Percentiles rank a stretch among this genome's conserved stretches.
phyloP scores from a whole-genome alignment of 2,888 invertebrate species.

The Eudasyphora cyanicolor region DNA sequence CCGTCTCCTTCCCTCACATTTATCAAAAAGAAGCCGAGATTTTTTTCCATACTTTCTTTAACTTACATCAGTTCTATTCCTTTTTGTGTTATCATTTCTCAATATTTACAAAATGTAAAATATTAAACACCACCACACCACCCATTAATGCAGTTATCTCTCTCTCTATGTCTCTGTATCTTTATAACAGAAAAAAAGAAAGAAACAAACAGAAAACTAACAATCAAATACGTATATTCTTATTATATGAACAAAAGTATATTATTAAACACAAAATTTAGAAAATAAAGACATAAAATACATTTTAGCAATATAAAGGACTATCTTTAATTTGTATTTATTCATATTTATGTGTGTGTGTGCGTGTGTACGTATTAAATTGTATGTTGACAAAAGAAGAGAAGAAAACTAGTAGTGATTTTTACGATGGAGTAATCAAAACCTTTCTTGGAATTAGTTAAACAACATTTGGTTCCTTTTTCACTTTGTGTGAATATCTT shows the following conservation, averaged over 20 bases:
- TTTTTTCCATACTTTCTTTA: no score
- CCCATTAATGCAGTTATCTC: slow-evolving; percentile 16
- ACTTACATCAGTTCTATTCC: no score
- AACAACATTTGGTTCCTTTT: no score
- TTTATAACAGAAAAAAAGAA: neutral
- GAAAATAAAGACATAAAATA: slow-evolving; percentile 58
- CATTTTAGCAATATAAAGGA: slow-evolving; percentile 57
- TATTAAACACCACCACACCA: slow-evolving; percentile 32
- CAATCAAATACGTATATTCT: slow-evolving; percentile 61
- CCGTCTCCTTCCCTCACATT: no score
- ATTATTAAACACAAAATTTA: slow-evolving; percentile 48
- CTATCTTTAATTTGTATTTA: slow-evolving; percentile 56
- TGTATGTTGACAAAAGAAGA: neutral
- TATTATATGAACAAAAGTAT: slow-evolving; percentile 47
- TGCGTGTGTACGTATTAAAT: neutral
- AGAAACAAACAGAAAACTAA: slow-evolving; percentile 41
- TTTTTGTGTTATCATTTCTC: slow-evolving; percentile 23
- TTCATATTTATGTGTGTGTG: slow-evolving; percentile 36
- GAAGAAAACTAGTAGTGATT: no score
- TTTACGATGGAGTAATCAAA: no score
- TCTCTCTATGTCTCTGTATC: neutral
- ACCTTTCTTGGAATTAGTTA: no score
- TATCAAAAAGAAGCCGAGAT: no score
- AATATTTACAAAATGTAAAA: slow-evolving; percentile 55
- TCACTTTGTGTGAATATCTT: no score